These are phyloP conservation scores for Hypolimnas misippus DNA, from an alignment of 2,888 invertebrate genomes.

Conservation along the genomic window DNA sequence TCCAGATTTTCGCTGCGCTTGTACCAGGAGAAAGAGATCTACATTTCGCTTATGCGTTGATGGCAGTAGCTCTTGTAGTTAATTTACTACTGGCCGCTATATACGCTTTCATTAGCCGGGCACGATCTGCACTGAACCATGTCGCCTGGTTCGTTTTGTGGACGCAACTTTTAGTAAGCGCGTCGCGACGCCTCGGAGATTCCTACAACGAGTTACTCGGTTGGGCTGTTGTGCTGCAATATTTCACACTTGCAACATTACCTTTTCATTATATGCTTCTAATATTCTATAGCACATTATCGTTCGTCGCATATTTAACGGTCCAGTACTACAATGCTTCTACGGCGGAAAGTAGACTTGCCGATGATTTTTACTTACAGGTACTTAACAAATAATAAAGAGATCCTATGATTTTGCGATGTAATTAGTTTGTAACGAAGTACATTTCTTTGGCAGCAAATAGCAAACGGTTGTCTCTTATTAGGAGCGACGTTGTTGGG, in stretches of 20 bases:
- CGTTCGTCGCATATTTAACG: constrained; percentile 61
- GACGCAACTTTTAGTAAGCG: constrained; percentile 65
- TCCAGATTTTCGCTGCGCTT: constrained; percentile 66
- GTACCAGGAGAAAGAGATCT: constrained; percentile 73
- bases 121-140: constrained; percentile 85
- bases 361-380: constrained; percentile 70
- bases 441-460: constrained; percentile 80
- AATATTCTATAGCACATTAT: constrained; percentile 62
- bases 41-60: constrained; percentile 59
- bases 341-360: constrained; percentile 59
- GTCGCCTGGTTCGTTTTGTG: constrained; percentile 86
- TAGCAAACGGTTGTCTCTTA: constrained; percentile 88
- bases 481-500: constrained; percentile 90
- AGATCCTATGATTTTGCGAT: not conserved
- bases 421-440: not conserved
- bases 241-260: constrained; percentile 89
- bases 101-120: constrained; percentile 55
- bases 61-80: constrained; percentile 54
- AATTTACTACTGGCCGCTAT: constrained; percentile 58
- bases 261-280: constrained; percentile 82
- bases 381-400: constrained; percentile 45
- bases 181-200: constrained; percentile 78
- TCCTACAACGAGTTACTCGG: constrained; percentile 86
- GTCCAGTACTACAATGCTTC: constrained; percentile 70
- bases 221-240: constrained; percentile 90